Percentiles rank a stretch among this genome's conserved stretches.
phyloP scores from a whole-genome alignment of 2,888 invertebrate genomes.

The Pheosia tremula region DNA sequence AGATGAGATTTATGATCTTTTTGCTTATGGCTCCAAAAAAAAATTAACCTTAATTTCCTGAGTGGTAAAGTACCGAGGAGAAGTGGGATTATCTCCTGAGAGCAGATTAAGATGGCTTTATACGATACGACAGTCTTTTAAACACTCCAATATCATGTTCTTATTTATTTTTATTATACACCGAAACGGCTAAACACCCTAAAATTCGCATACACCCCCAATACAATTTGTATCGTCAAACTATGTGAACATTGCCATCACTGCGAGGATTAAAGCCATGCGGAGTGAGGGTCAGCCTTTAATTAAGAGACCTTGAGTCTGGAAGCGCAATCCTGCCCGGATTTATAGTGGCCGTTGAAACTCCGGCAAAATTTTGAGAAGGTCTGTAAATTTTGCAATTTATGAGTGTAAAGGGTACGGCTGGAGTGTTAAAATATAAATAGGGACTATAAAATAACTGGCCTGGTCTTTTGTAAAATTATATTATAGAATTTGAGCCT shows the following conservation, averaged over 20 bases:
- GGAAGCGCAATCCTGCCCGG: constrained; percentile 38
- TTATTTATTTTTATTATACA: neutral
- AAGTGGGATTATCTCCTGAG: too few species aligned
- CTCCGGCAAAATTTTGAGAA: constrained; percentile 41
- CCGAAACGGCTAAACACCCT: neutral
- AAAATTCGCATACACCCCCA: constrained; percentile 39
- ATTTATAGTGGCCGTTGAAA: constrained; percentile 58
- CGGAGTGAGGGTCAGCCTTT: constrained; percentile 61
- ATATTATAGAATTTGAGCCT: too few species aligned
- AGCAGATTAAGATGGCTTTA: too few species aligned
- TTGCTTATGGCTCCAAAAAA: too few species aligned
- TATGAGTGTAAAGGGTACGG: constrained; percentile 8
- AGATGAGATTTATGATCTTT: too few species aligned
- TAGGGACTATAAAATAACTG: neutral
- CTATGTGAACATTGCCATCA: constrained; percentile 60
- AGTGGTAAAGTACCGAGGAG: too few species aligned
- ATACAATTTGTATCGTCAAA: constrained; percentile 56
- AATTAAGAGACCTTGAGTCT: constrained; percentile 66
- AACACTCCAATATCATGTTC: too few species aligned
- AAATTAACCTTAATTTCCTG: too few species aligned
- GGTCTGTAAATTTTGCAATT: constrained; percentile 17
- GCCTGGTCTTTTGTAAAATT: too few species aligned
- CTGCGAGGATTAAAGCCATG: constrained; percentile 68
- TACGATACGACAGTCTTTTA: too few species aligned
- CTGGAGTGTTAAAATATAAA: neutral